Conservation (phyloP, 64 coral and sea anemone genomes). For the Pocillopora verrucosa region DNA sequence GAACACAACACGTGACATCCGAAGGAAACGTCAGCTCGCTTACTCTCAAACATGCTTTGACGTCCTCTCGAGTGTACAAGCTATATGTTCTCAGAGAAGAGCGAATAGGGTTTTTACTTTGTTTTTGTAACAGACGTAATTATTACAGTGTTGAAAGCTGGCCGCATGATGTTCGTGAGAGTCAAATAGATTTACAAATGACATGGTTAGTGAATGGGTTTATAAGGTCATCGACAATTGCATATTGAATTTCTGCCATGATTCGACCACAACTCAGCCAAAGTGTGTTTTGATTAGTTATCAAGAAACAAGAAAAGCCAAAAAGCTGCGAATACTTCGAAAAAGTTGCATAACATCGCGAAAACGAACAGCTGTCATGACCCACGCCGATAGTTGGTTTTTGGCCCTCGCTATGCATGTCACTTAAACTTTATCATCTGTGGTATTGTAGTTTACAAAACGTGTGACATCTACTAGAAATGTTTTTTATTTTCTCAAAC, state of each 20-base stretch:
- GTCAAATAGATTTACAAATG: neutral
- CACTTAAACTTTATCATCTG: neutral
- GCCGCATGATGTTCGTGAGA: conserved; percentile 26
- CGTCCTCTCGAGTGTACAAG: neutral
- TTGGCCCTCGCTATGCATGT: neutral
- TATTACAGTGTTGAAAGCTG: conserved; percentile 31
- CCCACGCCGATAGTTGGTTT: neutral
- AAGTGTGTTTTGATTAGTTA: conserved; percentile 28
- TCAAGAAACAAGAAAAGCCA: neutral
- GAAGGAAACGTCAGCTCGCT: neutral
- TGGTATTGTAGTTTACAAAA: neutral
- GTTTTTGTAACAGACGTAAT: conserved; percentile 17
- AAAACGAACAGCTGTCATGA: neutral
- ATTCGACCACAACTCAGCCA: neutral
- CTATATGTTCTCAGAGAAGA: neutral
- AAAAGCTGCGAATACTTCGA: neutral
- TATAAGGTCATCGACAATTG: conserved; percentile 26
- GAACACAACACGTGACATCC: neutral
- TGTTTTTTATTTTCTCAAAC: neutral
- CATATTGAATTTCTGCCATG: conserved; percentile 2
- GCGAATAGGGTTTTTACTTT: neutral
- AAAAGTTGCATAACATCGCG: neutral
- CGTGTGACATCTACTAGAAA: neutral
- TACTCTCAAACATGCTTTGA: neutral
- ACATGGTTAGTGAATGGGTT: neutral